Evolutionary conservation across 2,113 vertebrate genomes (phyloP), one percentile per base, ranked within the genome.

Genomic region (Aplodontia rufa): DNA sequence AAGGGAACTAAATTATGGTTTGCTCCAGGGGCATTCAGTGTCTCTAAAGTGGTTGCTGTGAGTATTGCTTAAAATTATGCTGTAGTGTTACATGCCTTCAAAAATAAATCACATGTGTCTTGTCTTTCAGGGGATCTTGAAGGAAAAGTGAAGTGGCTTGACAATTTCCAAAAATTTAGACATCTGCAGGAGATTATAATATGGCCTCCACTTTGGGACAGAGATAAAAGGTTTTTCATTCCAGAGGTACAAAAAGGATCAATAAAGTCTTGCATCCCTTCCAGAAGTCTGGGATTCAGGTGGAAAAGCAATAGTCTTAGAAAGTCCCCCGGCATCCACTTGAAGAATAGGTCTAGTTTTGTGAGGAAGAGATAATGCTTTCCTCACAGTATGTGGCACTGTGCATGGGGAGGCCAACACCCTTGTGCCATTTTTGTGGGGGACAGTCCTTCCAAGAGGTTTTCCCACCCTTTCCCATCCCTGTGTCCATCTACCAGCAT

Each of bases 131-230:
- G 99, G 95, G 99, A 99, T 97, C 98, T 99, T 90, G 99, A 99
- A 98, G 99, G 99, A 58, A 99, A 99, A 98, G 99, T 99, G 74
- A 99, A 99, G 95, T 99, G 99, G 99, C 90, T 99, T 97, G 99
- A 99, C 94, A 99, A 99, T 97, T 99, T 99, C 96, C 99, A 99
- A 98, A 99, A 99, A 96, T 98, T 99, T 95, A 99, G 99, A 87
- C 99, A 98, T 97, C 97, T 99, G 84, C 99, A 99, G 88, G 99
- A 99, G 90, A 98, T 99, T 62, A 98, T 99, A 97, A 98, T 99
- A 96, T 99, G 99, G 99, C 99, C 99, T 96, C 99, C 99, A 19
- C 98, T 99, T n/a, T 99, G 99, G 99, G 99, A 99, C 96, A 98
- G 98, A 97, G 99, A 99, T 97, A 99, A 99, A 98, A 98, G 98